phyloP scores from a whole-genome alignment of 2,113 vertebrate genomes.

The Oceanodroma tethys region DNA sequence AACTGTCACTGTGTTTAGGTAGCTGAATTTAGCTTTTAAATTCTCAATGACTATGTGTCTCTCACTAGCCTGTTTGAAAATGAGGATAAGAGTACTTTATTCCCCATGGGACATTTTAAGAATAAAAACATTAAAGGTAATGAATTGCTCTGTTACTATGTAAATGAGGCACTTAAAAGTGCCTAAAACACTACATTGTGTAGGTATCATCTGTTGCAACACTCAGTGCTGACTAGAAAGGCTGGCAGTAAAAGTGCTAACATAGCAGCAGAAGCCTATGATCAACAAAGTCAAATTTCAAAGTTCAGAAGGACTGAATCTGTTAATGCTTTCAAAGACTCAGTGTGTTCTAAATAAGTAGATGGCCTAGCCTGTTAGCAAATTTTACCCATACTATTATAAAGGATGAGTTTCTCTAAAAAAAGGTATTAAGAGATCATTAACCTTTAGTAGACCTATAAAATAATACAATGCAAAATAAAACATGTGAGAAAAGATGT shows the following conservation, averaged over 20 bases:
- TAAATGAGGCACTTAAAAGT: not conserved
- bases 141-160: not conserved
- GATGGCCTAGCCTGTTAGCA: not conserved
- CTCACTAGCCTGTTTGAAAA: not conserved
- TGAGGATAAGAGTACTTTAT: not conserved
- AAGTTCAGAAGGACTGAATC: not conserved
- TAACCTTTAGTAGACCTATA: not conserved
- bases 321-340: not conserved
- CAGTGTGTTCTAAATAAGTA: not conserved
- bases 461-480: not conserved
- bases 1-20: not conserved
- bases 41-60: not conserved
- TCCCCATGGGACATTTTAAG: not conserved
- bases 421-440: not conserved
- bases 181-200: not conserved
- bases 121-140: not conserved
- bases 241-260: not conserved
- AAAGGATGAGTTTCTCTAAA: not conserved
- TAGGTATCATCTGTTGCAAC: not conserved
- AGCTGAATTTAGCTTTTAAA: not conserved
- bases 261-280: not conserved
- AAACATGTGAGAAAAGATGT: not conserved
- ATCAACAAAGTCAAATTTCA: not conserved
- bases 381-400: not conserved
- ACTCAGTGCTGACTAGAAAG: not conserved